A percentile compares a stretch with the other conserved stretches of the same genome.
phyloP scores from a whole-genome alignment of 2,888 invertebrate genomes.

The Chloroclystis v-ata region DNA sequence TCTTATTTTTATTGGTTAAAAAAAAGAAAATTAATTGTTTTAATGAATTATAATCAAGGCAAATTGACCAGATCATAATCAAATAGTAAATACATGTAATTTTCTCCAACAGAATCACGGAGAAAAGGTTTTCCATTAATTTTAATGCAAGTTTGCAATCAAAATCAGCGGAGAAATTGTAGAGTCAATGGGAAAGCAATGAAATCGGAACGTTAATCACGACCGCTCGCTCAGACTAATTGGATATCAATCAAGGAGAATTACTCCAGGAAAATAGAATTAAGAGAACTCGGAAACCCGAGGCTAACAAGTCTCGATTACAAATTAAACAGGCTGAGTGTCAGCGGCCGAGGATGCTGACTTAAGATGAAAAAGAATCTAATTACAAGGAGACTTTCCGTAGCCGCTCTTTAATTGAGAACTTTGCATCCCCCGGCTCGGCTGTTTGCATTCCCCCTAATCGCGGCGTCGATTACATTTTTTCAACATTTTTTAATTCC shows the following conservation, averaged over 20 bases:
- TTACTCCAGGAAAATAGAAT: slow-evolving; percentile 60
- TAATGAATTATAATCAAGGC: too few relatives aligned
- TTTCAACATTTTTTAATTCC: slow-evolving; percentile 76
- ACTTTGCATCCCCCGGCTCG: slow-evolving; percentile 45
- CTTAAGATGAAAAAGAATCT: slow-evolving; percentile 76
- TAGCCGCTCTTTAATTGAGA: slow-evolving; percentile 74
- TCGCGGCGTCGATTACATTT: slow-evolving; percentile 76
- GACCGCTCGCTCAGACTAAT: slow-evolving; percentile 35
- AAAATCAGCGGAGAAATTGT: slow-evolving; percentile 22
- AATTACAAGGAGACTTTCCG: slow-evolving; percentile 70
- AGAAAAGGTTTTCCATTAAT: slow-evolving; percentile 23
- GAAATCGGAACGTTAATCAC: slow-evolving; percentile 39
- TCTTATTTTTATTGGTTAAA: too few relatives aligned
- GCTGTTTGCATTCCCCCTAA: slow-evolving; percentile 68
- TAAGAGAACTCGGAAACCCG: slow-evolving; percentile 58
- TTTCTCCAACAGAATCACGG: slow-evolving; percentile 16
- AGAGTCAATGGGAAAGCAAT: slow-evolving; percentile 29
- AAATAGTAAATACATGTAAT: slow-evolving; percentile 16
- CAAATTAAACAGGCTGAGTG: slow-evolving; percentile 73
- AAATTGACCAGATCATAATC: background rate
- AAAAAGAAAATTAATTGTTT: too few relatives aligned
- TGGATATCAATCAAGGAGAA: slow-evolving; percentile 62
- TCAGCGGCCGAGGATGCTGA: slow-evolving; percentile 60
- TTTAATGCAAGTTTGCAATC: slow-evolving; percentile 25
- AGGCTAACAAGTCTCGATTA: slow-evolving; percentile 73